These are phyloP conservation scores for Megalurothrips usitatus DNA, from an alignment of 2,888 invertebrate genomes.

Conservation along the genomic window DNA sequence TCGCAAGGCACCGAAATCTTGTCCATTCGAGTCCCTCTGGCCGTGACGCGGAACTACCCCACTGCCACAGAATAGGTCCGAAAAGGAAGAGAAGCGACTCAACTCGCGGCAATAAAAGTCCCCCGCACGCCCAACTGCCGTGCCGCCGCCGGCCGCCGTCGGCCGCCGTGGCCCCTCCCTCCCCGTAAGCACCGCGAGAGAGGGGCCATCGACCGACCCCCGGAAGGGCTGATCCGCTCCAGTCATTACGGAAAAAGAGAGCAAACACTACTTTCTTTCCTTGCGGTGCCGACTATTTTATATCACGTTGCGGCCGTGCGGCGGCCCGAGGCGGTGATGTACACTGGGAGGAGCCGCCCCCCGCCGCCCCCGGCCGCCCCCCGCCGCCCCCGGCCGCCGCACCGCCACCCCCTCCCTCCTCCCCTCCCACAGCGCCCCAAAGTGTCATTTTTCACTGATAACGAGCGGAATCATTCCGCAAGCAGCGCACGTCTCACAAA, in stretches of 20 bases:
- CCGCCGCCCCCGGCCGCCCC: neutral
- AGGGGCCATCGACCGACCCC: too few species aligned
- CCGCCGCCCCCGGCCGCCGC: neutral
- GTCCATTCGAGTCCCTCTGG: neutral
- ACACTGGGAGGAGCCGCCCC: too few species aligned
- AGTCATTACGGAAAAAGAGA: too few species aligned
- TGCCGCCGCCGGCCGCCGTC: neutral
- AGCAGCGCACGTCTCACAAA: constrained; percentile 10
- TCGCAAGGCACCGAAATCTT: neutral
- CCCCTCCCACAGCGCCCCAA: neutral
- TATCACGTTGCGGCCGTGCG: too few species aligned
- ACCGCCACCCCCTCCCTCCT: neutral
- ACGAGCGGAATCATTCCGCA: constrained; percentile 19
- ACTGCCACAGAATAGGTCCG: neutral
- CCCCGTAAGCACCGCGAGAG: too few species aligned
- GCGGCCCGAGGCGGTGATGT: too few species aligned
- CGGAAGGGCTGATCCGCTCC: too few species aligned
- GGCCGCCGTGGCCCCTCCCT: too few species aligned
- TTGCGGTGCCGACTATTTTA: too few species aligned
- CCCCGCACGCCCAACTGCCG: neutral
- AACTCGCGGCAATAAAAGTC: constrained; percentile 15
- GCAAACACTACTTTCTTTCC: too few species aligned
- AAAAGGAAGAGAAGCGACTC: neutral
- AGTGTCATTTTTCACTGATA: constrained; percentile 26
- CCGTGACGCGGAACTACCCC: neutral